These are phyloP conservation scores for Baryphthengus martii DNA, from an alignment of 2,113 vertebrate genomes.

Conservation along the genomic window DNA sequence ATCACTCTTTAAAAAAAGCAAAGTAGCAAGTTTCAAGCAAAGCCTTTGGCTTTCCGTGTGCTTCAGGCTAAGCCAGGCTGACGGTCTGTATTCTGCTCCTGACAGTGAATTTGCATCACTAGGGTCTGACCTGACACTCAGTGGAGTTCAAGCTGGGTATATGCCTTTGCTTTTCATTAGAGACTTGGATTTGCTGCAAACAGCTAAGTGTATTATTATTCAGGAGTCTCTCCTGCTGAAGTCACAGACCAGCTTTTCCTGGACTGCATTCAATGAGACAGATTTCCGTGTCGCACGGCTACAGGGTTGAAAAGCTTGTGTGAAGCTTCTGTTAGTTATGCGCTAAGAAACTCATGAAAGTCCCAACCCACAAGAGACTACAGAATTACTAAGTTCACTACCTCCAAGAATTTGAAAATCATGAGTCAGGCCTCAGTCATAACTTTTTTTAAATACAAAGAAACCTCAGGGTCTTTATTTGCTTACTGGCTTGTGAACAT, in stretches of 20 bases:
- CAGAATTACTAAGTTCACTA: not conserved
- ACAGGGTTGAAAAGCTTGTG: not conserved
- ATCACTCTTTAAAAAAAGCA: not conserved
- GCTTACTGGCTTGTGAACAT: slow-evolving; percentile 3
- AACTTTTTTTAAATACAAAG: not conserved
- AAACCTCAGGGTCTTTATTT: slow-evolving; percentile 4
- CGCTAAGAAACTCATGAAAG: not conserved
- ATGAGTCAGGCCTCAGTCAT: not conserved
- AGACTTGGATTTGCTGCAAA: not conserved
- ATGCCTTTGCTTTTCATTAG: not conserved
- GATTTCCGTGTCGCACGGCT: not conserved
- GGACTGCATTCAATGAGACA: not conserved
- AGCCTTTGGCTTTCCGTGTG: not conserved
- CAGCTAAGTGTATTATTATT: not conserved
- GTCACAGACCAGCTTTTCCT: not conserved
- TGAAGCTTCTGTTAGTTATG: not conserved
- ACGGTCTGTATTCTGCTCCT: not conserved
- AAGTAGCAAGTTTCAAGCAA: not conserved
- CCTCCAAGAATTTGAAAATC: not conserved
- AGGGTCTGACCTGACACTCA: not conserved
- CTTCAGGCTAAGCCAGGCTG: not conserved
- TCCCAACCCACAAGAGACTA: not conserved
- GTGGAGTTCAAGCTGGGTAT: not conserved
- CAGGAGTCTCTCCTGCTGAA: not conserved
- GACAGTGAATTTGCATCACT: accelerated